Evolutionary conservation across 92 coral and sea anemone species (phyloP), one percentile per base, ranked within the genome.

Genomic region (Epizoanthus scotinus): DNA sequence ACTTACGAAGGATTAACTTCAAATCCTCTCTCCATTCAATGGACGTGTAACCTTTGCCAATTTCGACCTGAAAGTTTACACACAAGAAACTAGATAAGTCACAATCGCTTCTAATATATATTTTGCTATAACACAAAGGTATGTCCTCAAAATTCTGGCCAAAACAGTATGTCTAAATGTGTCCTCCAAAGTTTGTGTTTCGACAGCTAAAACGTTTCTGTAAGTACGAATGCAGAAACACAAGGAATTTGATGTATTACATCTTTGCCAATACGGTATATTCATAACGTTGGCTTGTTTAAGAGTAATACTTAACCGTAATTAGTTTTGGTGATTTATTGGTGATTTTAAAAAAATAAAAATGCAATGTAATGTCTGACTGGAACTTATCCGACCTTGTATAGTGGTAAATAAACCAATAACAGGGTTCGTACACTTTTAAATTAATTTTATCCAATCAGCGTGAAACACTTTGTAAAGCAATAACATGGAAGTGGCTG

Each of bases 1-100:
- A 89, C 85, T 96, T 96, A 34, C 99, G 90, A 70, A 96, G 91
- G 81, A 96, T 96, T 42, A 93, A 92, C 87, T 96, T 96, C 47
- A 96, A 79, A 81, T 96, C 99, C 74, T 96, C 99, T 53, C 99
- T 92, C 99, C 99, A 96, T 79, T 96, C 99, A 24, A 68, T 85
- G 25, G 99, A 96, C 36, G 99, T 96, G 85, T 96, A 96, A 6
- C 99, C 99, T 64, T 96, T 96, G 24, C 99, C 99, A 62, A 96
- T 96, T 86, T 96, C 99, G 44, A 96, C 99, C 99, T 95, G 77
- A 44, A 60, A 38, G 14, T 44, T 44, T 44, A 44, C 9, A 8
- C 9, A 29, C 17, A 12, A 31, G 17, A 72, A 54, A 4, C 0
- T 8, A 15, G 58, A 42, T 34, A 20, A 61, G 27, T 20, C 21